These are phyloP conservation scores for Coremacera marginata DNA, from an alignment of 2,888 invertebrate genomes.

Conservation along the genomic window DNA sequence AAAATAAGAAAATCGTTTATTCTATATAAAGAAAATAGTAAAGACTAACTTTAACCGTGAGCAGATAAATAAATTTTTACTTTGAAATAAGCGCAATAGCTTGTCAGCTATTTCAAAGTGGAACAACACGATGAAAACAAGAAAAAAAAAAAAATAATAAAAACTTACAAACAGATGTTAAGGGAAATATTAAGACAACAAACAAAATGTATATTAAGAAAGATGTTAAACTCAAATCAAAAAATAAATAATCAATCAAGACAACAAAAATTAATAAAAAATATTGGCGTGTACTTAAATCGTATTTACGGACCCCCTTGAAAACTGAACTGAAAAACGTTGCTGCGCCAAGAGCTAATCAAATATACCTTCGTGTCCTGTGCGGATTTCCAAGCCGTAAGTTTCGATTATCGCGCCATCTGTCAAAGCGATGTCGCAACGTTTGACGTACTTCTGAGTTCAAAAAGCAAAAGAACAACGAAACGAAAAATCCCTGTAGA, in stretches of 20 bases:
- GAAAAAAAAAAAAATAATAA: slow-evolving; percentile 2
- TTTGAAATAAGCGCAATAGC: no score
- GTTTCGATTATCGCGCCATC: slow-evolving; percentile 75
- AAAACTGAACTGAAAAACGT: not conserved
- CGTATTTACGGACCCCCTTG: not conserved
- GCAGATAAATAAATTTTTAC: no score
- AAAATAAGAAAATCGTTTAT: not conserved
- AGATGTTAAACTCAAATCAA: not conserved
- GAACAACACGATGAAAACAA: not conserved
- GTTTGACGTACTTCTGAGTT: slow-evolving; percentile 92
- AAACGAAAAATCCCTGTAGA: slow-evolving; percentile 86
- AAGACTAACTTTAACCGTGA: not conserved
- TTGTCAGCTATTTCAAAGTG: not conserved
- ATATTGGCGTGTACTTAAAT: not conserved
- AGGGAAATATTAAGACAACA: not conserved
- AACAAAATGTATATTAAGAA: slow-evolving; percentile 23
- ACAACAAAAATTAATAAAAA: not conserved
- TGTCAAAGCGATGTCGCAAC: slow-evolving; percentile 82
- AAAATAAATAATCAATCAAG: not conserved
- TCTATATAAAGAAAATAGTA: not conserved
- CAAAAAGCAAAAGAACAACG: slow-evolving; percentile 92
- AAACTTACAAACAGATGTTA: no score
- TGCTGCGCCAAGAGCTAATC: not conserved
- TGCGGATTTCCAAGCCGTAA: slow-evolving; percentile 60
- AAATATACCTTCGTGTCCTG: slow-evolving; percentile 63